A percentile compares a stretch with the other conserved stretches of the same genome.
phyloP scores from a whole-genome alignment of 1,140 invertebrate species.

The Drosophila ogumai region DNA sequence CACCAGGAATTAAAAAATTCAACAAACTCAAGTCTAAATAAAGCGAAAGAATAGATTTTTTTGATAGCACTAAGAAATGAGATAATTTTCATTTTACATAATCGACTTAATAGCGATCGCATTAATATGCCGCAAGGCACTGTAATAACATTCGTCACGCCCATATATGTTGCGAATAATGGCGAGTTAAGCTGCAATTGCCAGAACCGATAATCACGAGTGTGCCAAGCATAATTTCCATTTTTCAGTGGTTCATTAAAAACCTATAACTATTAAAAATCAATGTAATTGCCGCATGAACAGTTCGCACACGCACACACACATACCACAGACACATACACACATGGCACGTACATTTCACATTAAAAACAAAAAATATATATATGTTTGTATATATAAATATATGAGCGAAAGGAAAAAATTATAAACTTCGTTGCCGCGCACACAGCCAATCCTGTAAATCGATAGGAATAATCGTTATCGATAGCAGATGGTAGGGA shows the following conservation, averaged over 20 bases:
- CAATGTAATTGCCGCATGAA: constrained; percentile 28
- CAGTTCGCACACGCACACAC: constrained; percentile 9
- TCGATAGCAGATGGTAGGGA: constrained; percentile 10
- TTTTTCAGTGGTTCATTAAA: constrained; percentile 31
- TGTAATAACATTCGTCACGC: constrained; percentile 9
- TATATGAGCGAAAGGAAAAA: neutral
- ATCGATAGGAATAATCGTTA: constrained; percentile 17
- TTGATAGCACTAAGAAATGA: neutral
- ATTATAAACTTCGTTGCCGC: constrained; percentile 2
- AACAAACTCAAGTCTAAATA: neutral
- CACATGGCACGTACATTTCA: constrained; percentile 36
- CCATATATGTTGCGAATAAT: constrained; percentile 25
- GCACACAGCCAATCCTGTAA: constrained; percentile 1
- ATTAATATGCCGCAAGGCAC: constrained; percentile 17
- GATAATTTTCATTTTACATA: neutral
- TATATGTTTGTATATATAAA: neutral
- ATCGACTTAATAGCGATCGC: constrained; percentile 1
- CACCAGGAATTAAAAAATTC: too few relatives aligned
- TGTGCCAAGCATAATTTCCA: constrained; percentile 39
- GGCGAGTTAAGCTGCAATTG: constrained; percentile 36
- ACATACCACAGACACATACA: constrained; percentile 11
- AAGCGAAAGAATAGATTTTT: neutral
- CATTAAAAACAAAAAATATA: constrained; percentile 32
- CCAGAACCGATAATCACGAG: constrained; percentile 42
- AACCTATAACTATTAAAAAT: constrained; percentile 29